Percentiles rank a stretch among this genome's conserved stretches.
These are phyloP conservation scores for Cirrhinus molitorella DNA, from an alignment of 2,797 vertebrate genomes.

Conservation along the genomic window DNA sequence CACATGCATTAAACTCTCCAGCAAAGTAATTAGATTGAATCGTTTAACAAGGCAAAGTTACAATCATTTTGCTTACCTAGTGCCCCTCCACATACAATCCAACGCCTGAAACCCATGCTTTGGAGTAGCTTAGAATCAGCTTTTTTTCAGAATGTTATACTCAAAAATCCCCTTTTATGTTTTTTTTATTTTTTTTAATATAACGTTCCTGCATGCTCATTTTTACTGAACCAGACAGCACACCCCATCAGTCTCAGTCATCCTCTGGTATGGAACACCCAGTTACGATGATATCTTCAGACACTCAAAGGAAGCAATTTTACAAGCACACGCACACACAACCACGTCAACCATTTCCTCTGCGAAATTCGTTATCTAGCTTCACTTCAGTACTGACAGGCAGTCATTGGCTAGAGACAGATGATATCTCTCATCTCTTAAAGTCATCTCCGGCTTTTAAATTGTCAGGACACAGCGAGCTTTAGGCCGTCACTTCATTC, in stretches of 20 bases:
- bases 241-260: slow-evolving; percentile 25
- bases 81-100: slow-evolving; percentile 80
- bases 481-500: background rate
- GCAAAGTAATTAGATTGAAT: background rate
- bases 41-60: background rate
- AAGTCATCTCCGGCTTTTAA: slow-evolving; percentile 16
- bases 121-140: slow-evolving; percentile 12
- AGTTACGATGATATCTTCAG: slow-evolving; percentile 72
- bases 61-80: slow-evolving; percentile 75
- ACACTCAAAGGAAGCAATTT: slow-evolving; percentile 78
- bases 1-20: background rate
- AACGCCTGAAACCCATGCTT: slow-evolving; percentile 82
- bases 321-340: slow-evolving; percentile 63
- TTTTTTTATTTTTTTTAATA: background rate
- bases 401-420: background rate
- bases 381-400: background rate
- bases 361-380: slow-evolving; percentile 27
- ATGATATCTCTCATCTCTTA: slow-evolving; percentile 6
- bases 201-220: background rate
- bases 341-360: slow-evolving; percentile 78
- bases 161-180: background rate
- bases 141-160: background rate
- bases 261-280: slow-evolving; percentile 56
- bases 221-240: slow-evolving; percentile 7
- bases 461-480: background rate